Base-by-base conservation (phyloP, 2,888 invertebrate species). In the Andrena trimmerana region DNA sequence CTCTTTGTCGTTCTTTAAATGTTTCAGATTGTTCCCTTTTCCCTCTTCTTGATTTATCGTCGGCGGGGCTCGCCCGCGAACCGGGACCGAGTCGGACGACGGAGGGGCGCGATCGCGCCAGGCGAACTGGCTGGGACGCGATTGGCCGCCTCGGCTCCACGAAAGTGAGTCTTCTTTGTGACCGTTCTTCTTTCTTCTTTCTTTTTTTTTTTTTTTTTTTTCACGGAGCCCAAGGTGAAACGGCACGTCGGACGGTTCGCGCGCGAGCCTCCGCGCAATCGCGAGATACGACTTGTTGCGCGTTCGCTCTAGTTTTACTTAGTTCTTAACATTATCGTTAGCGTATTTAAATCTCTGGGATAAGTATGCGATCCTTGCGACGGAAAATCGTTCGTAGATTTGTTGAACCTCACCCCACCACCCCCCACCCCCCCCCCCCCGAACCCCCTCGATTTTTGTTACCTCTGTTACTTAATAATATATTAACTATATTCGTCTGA, bases 391-490 rank as follows among this genome's bases (percentile, higher is more conserved):
- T 84, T 74, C 77, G 75, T 88, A 86, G 83, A 88, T 90, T 88
- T 88, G 87, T 91, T 88, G 80, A 88, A 63, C 76, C 80, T 81
- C 78, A 82, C 66, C 81, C 29, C 76, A 82, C 69, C 78, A n/a
- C 31, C 57, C 78, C 29, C 31, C 57, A 27, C 20, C 0, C 0
- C 27, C 27, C 36, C 6, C 0, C 16, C n/a, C n/a, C 1, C n/a
- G 54, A n/a, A 31, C 36, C 27, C 8, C 68, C 81, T 60, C 65
- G 59, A 80, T 78, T 90, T 90, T 90, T 85, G 86, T 92, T 91
- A 91, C 83, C 88, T 91, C 90, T 90, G 90, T 91, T 89, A 88
- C 83, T 90, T 90, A 83, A 84, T 87, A 84, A 80, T 72, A 81
- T 80, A 90, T 90, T 86, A 85, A 89, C 85, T 86, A 89, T 90